phyloP scores from a whole-genome alignment of 2,113 vertebrate genomes.

The Bombycilla garrulus region DNA sequence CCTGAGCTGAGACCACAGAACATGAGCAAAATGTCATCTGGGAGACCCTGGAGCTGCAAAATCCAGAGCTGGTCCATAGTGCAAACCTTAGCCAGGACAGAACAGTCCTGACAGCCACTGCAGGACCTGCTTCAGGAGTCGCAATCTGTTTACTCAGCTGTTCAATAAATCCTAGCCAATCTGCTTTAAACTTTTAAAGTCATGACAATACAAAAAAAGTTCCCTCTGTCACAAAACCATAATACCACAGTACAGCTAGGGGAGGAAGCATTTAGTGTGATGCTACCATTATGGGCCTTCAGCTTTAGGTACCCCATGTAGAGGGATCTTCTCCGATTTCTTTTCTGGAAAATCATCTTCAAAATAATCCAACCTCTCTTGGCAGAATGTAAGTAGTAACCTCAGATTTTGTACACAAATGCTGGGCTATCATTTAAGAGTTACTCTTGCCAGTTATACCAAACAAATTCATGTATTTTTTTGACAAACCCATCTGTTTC shows the following conservation, averaged over 20 bases:
- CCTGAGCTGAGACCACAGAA: neutral
- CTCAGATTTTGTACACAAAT: neutral
- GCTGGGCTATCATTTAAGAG: neutral
- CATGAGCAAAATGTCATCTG: neutral
- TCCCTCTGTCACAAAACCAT: neutral
- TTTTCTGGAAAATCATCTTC: neutral
- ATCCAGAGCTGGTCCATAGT: neutral
- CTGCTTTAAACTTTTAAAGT: neutral
- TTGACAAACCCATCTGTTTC: neutral
- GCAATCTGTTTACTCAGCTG: neutral
- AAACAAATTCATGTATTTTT: neutral
- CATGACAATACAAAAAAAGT: neutral
- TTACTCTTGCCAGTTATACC: neutral
- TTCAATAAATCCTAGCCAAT: neutral
- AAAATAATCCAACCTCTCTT: neutral
- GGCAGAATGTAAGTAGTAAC: neutral
- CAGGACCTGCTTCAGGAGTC: neutral
- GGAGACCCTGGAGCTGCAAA: neutral
- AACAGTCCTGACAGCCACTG: neutral
- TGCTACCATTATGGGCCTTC: rapidly evolving
- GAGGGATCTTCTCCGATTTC: neutral
- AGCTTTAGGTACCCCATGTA: neutral
- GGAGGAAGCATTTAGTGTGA: neutral
- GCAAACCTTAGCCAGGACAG: neutral
- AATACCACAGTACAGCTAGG: neutral